Evolutionary conservation across 2,113 vertebrate species (phyloP).

Genomic region (Psilopsiagon aymara): DNA sequence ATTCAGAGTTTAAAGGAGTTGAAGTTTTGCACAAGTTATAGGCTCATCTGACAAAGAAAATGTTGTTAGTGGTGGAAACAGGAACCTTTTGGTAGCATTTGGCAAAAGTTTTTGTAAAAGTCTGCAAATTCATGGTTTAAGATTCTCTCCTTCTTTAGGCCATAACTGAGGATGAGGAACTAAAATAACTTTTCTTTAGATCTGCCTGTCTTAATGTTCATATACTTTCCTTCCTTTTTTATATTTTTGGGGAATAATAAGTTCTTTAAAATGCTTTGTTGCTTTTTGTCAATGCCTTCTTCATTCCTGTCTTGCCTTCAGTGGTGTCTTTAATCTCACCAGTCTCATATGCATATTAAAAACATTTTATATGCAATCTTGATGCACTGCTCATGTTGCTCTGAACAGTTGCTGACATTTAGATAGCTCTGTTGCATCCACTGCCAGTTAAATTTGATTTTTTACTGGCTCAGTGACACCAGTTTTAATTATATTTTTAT

Average conservation of each 20-base stretch:
- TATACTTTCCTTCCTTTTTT: not conserved
- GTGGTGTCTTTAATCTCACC: not conserved
- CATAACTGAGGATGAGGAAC: not conserved
- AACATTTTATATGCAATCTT: not conserved
- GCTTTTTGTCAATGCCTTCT: not conserved
- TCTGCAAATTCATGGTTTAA: not conserved
- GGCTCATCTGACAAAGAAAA: not conserved
- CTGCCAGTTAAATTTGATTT: not conserved
- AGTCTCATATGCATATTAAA: not conserved
- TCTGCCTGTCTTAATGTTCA: not conserved
- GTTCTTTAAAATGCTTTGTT: not conserved
- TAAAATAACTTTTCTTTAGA: not conserved
- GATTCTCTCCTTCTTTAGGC: not conserved
- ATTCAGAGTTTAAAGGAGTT: not conserved
- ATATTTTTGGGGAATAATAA: not conserved
- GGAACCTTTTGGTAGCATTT: not conserved
- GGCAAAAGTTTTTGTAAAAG: not conserved
- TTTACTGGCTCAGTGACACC: not conserved
- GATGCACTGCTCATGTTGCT: not conserved
- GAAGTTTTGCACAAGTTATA: not conserved
- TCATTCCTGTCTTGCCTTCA: not conserved
- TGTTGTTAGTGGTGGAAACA: not conserved
- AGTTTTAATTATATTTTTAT: not conserved
- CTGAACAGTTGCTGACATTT: conserved; percentile 23
- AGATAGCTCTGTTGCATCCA: not conserved